Conservation (phyloP, 2,797 vertebrate species). For the Sebastes nivosus region DNA sequence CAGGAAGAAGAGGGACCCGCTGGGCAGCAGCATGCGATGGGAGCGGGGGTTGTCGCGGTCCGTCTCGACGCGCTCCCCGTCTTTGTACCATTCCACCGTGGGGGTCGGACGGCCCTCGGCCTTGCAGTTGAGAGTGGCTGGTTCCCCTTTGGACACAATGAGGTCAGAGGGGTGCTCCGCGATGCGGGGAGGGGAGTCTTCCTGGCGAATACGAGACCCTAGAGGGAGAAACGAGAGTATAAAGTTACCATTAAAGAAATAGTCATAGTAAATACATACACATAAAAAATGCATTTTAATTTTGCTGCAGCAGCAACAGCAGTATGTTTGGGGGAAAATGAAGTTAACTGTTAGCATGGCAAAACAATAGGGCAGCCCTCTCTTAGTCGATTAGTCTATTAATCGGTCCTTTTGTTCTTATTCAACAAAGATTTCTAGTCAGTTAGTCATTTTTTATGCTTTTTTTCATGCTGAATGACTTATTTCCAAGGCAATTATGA, state of each 20-base stretch:
- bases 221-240: background rate
- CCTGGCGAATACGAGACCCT: slow-evolving; percentile 97
- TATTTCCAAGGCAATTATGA: too few species aligned
- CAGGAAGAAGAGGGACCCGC: slow-evolving; percentile 95
- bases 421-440: too few species aligned
- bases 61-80: slow-evolving; percentile 94
- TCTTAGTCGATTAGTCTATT: too few species aligned
- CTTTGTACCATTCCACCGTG: slow-evolving; percentile 97
- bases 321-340: background rate
- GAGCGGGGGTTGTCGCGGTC: slow-evolving; percentile 95
- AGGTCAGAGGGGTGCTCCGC: slow-evolving; percentile 97
- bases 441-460: too few species aligned
- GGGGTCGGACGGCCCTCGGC: slow-evolving; percentile 94
- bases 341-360: background rate
- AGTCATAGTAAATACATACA: background rate
- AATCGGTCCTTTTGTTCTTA: too few species aligned
- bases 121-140: slow-evolving; percentile 97
- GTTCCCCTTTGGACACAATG: slow-evolving; percentile 96
- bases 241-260: slow-evolving; percentile 3
- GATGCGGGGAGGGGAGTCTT: slow-evolving; percentile 93
- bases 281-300: slow-evolving; percentile 30
- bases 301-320: background rate
- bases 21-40: slow-evolving; percentile 96
- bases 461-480: too few species aligned
- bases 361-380: background rate